Evolutionary conservation across 2,888 invertebrate genomes (phyloP), one percentile per base, ranked within the genome.

Genomic region (Phengaris alcon): DNA sequence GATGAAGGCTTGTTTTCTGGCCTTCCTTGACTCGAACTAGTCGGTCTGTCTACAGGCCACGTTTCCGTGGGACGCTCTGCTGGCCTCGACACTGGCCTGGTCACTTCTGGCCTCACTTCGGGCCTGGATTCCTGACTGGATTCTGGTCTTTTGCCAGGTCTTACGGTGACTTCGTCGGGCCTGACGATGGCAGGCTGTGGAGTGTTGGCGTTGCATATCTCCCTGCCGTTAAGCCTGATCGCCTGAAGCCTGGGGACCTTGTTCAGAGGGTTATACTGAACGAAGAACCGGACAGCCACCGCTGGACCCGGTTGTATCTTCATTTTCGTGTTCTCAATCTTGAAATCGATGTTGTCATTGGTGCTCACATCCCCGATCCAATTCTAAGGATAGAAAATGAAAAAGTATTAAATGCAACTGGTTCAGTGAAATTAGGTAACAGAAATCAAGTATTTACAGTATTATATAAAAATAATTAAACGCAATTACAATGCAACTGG

Each of bases 341-440:
- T 94, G 83, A 94, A 95, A 79, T 94, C 94, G 48, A 87, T 89
- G 83, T 95, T 95, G 83, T 95, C 94, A 68, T 88, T 83, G 0
- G 95, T 94, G 10, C 93, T 89, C 0, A 95, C 94, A 76, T 95
- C 94, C 0, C 95, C 95, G 73, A 95, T 90, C 94, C 94, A 94
- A 81, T 94, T 94, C 95, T 95, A 46, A 22, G 88, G 12, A 80
- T 76, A 57, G 35, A 52, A 69, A 35, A 76, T 48, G 22, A 72
- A 54, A 48, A 55, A 8, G 7, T 1, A 46, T 57, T 54, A 9
- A 73, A 44, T 2, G 5, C n/a, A 48, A 9, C 51, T 0, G 12
- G 8, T 6, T 10, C 9, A 35, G 35, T 4, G 35, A 54, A 12
- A 12, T 54, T 10, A 13, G 12, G 54, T 52, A 52, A 52, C 10